These are phyloP conservation scores for Cyphomyrus plagiostoma DNA, from an alignment of 2,113 vertebrate species.

Conservation along the genomic window DNA sequence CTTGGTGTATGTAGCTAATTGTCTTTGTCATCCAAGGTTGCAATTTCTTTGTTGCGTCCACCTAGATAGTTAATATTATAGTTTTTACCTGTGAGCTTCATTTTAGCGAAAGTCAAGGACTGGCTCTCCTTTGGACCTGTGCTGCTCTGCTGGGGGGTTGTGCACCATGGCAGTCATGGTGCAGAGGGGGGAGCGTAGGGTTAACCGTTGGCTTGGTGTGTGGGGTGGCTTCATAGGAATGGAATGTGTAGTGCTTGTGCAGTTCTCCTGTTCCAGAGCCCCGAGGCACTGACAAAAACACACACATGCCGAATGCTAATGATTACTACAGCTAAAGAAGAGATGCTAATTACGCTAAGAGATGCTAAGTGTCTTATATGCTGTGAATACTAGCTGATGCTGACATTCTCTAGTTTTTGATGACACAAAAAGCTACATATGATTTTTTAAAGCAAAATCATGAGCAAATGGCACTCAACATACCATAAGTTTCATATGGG, in stretches of 20 bases:
- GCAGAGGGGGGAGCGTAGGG: slow-evolving; percentile 19
- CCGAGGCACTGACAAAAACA: slow-evolving; percentile 43
- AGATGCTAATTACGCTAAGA: slow-evolving; percentile 64
- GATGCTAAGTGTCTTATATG: not conserved
- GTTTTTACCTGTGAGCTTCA: not conserved
- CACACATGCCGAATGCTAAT: slow-evolving; percentile 56
- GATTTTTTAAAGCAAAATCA: not conserved
- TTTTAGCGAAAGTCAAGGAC: not conserved
- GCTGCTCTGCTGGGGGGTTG: not conserved
- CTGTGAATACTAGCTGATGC: not conserved
- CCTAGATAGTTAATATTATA: not conserved
- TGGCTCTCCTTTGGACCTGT: not conserved
- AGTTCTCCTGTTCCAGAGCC: slow-evolving; percentile 57
- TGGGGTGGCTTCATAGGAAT: slow-evolving; percentile 71
- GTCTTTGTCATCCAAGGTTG: not conserved
- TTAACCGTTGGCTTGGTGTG: slow-evolving; percentile 38
- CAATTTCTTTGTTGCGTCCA: not conserved
- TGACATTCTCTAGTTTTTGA: not conserved
- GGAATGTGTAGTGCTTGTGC: slow-evolving; percentile 73
- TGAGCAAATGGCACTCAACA: not conserved
- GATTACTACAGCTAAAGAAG: slow-evolving; percentile 61
- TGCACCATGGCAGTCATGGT: not conserved
- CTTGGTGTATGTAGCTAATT: not conserved
- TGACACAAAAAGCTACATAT: not conserved
- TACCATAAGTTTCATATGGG: not conserved